Conservation (phyloP, 2,888 invertebrate species). For the Sialis lutaria region DNA sequence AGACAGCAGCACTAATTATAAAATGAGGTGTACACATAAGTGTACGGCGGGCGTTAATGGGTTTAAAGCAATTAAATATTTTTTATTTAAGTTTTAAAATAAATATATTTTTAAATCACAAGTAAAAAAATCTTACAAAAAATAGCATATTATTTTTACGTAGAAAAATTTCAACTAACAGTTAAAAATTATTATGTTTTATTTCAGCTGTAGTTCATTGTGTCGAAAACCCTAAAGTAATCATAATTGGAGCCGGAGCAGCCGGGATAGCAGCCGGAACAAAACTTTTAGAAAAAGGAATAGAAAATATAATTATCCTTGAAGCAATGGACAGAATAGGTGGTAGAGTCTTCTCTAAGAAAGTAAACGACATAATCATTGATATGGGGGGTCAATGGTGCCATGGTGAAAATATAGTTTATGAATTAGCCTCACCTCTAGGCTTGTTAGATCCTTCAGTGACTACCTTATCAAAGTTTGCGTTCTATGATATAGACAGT, state of each 20-base stretch:
- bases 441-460: constrained; percentile 13
- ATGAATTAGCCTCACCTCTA: constrained; percentile 32
- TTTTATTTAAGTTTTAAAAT: too few relatives aligned
- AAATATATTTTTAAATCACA: too few relatives aligned
- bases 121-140: too few relatives aligned
- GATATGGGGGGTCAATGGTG: constrained; percentile 70
- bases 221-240: constrained; percentile 13
- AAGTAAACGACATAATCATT: constrained; percentile 35
- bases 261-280: constrained; percentile 25
- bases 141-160: too few relatives aligned
- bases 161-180: too few relatives aligned
- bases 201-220: too few relatives aligned
- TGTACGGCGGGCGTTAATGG: too few relatives aligned
- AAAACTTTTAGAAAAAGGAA: constrained; percentile 17
- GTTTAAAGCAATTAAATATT: too few relatives aligned
- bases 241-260: constrained; percentile 24
- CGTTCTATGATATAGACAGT: too few relatives aligned
- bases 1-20: too few relatives aligned
- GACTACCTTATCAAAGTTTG: constrained; percentile 2
- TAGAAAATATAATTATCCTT: constrained; percentile 32
- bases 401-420: constrained; percentile 51
- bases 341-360: constrained; percentile 36
- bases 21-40: too few relatives aligned
- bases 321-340: constrained; percentile 47
- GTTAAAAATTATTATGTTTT: too few relatives aligned